Percentiles rank a stretch among this genome's conserved stretches.
Evolutionary conservation across 2,113 vertebrate species (phyloP).

Genomic region (Passerina amoena): DNA sequence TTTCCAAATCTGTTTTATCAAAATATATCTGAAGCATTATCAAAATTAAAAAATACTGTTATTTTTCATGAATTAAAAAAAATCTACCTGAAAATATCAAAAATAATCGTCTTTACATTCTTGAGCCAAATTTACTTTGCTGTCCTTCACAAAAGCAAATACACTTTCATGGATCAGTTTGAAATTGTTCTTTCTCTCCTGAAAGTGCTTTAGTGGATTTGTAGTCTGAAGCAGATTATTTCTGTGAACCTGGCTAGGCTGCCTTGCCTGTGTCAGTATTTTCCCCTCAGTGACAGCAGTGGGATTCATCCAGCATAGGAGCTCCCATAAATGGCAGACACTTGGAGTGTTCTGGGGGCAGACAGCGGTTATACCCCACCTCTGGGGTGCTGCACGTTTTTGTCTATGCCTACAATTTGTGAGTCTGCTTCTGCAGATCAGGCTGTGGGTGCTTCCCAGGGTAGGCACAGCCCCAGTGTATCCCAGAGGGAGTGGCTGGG

Average conservation of each 20-base stretch:
- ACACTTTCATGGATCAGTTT: not conserved
- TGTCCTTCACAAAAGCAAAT: not conserved
- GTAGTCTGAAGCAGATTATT: not conserved
- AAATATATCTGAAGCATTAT: not conserved
- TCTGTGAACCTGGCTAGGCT: not conserved
- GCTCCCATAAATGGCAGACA: not conserved
- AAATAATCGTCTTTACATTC: not conserved
- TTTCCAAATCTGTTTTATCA: not conserved
- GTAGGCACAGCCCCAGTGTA: not conserved
- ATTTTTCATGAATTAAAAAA: not conserved
- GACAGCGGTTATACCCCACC: no score
- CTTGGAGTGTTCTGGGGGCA: not conserved
- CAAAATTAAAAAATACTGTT: not conserved
- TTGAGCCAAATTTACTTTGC: not conserved
- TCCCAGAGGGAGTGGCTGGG: not conserved
- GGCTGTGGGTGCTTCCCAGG: not conserved
- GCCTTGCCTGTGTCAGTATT: not conserved
- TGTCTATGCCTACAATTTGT: not conserved
- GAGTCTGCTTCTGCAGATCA: not conserved
- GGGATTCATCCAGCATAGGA: not conserved
- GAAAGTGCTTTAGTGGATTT: not conserved
- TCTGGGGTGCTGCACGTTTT: not conserved
- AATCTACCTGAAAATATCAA: not conserved
- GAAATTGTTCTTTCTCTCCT: not conserved
- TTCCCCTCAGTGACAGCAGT: not conserved